phyloP scores from a whole-genome alignment of 1,140 invertebrate species.

The Ephestia elutella region DNA sequence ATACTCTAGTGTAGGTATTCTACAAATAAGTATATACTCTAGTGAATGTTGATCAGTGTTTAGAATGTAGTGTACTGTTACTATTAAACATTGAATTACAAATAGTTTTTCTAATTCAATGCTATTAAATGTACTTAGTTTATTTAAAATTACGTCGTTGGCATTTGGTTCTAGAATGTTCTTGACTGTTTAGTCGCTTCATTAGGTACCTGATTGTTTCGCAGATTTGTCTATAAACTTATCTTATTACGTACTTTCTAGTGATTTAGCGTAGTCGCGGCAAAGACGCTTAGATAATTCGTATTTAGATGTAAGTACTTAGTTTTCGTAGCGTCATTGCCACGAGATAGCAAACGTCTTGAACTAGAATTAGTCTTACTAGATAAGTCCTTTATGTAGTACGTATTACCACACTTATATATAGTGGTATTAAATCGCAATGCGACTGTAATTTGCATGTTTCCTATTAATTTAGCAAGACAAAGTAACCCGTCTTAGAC shows the following conservation, averaged over 20 bases:
- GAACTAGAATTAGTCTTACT: background rate
- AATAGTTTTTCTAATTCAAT: too few relatives aligned
- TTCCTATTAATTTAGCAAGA: background rate
- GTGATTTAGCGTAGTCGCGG: background rate
- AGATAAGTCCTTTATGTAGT: background rate
- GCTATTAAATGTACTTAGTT: conserved; percentile 11
- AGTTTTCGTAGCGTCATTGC: background rate
- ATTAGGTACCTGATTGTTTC: conserved; percentile 68
- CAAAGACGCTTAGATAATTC: background rate
- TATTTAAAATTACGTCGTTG: conserved; percentile 4
- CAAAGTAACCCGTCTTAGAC: too few relatives aligned
- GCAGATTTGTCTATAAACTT: background rate
- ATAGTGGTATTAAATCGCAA: background rate
- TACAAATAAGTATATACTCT: background rate
- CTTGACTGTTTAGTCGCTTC: conserved; percentile 19
- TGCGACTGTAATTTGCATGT: conserved; percentile 1
- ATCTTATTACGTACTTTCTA: background rate
- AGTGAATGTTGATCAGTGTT: conserved; percentile 33
- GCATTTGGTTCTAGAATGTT: conserved; percentile 17
- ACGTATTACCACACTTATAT: background rate
- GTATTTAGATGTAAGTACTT: background rate
- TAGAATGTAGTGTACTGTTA: conserved; percentile 14
- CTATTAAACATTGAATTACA: too few relatives aligned
- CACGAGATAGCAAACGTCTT: background rate
- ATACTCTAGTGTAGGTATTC: background rate